Base-by-base conservation (phyloP, 2,888 invertebrate species). In the Trachelus troglodyta region DNA sequence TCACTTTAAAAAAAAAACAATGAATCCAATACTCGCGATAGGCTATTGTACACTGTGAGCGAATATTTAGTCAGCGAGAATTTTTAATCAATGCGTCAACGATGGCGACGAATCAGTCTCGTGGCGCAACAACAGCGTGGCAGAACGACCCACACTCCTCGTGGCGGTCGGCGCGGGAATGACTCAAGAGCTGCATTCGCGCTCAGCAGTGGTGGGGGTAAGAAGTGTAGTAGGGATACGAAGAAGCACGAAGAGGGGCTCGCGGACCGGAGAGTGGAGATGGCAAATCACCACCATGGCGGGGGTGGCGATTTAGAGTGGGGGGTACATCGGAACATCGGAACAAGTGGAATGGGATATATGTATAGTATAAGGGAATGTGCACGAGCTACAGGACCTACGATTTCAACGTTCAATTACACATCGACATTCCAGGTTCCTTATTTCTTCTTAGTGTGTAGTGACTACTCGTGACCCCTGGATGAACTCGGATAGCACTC, bases 151-250 rank as follows among this genome's bases (percentile, higher is more conserved):
- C 87, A 85, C 87, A 83, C 84, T 87, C 85, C 87, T 86, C 87
- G 83, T 87, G 87, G 85, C 84, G 89, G 89, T 86, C 87, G 88
- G 87, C 90, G 88, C 89, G 89, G 88, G 88, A 89, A 89, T 89
- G 89, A 89, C 84, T 84, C 82, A 83, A 85, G 85, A 82, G 85
- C 79, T 83, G 82, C 81, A 84, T 82, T 87, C 77, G 81, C 81
- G 78, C 75, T 75, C 76, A 34, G 34, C 76, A 71, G 31, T 82
- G 84, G 83, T 82, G 85, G 82, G 80, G 81, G 73, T 74, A 71
- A 71, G 76, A 15, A n/a, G 33, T 12, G 76, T 74, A 78, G 74
- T 77, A 76, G 71, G 71, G 71, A 34, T 33, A 71, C 71, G 75
- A 30, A 74, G 77, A 73, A 34, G 68, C 73, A 30, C 33, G 73